Evolutionary conservation across 2,113 vertebrate genomes (phyloP).

Genomic region (Engystomops pustulosus): DNA sequence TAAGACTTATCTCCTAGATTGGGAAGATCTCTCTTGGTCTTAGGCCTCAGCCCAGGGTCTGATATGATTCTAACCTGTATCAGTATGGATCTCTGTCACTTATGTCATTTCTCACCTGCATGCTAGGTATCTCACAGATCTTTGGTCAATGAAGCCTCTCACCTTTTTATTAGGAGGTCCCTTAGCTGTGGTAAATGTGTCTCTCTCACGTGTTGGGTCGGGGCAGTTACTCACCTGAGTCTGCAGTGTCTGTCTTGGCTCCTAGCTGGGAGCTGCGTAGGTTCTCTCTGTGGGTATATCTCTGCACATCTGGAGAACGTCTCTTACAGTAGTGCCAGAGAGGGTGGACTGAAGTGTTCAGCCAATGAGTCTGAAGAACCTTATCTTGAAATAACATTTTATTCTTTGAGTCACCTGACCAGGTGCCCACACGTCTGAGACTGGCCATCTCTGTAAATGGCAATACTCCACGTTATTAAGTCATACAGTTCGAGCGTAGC

Average conservation of each 20-base stretch:
- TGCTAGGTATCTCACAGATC: neutral
- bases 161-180: too few relatives aligned
- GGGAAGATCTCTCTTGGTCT: too few relatives aligned
- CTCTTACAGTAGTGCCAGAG: neutral
- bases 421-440: neutral
- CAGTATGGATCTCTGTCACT: too few relatives aligned
- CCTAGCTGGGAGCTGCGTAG: neutral
- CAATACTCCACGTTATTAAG: neutral
- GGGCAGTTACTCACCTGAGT: neutral
- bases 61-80: neutral
- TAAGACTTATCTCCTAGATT: too few relatives aligned
- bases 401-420: conserved; percentile 5
- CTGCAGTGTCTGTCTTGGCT: conserved; percentile 14
- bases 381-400: conserved; percentile 2
- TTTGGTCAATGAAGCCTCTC: neutral
- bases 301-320: conserved; percentile 28
- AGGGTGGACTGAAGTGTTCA: neutral
- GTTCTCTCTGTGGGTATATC: neutral
- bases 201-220: neutral
- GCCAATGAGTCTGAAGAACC: neutral
- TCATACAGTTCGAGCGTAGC: neutral
- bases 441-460: neutral
- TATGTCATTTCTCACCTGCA: neutral
- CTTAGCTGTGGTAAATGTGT: too few relatives aligned
- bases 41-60: neutral